Conservation (phyloP, 2,113 vertebrate genomes). For the Myotis yumanensis region DNA sequence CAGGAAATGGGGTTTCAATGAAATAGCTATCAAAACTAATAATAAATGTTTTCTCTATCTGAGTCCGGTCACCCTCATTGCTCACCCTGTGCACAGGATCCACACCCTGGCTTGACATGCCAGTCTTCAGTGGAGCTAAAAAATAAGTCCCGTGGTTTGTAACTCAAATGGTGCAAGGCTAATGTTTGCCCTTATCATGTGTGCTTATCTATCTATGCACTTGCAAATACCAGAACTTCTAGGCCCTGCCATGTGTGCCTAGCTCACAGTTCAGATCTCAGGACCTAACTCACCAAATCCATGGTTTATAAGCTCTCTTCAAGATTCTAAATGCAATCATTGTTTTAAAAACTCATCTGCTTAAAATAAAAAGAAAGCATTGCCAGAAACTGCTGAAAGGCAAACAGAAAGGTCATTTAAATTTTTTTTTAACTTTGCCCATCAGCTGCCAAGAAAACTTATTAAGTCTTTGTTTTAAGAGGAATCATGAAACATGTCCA, state of each 20-base stretch:
- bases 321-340: conserved; percentile 71
- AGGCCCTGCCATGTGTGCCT: background rate
- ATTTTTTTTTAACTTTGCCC: conserved; percentile 73
- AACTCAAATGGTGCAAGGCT: background rate
- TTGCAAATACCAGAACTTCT: background rate
- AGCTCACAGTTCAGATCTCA: conserved; percentile 41
- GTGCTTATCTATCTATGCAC: conserved; percentile 24
- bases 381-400: conserved; percentile 76
- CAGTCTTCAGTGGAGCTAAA: background rate
- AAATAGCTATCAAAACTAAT: conserved; percentile 56
- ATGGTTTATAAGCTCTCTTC: conserved; percentile 56
- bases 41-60: conserved; percentile 43
- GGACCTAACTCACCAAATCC: conserved; percentile 32
- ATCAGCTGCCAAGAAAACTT: conserved; percentile 83
- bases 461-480: conserved; percentile 85
- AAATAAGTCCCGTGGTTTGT: background rate
- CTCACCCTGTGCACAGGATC: background rate
- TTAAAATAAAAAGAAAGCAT: conserved; percentile 79
- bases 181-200: background rate
- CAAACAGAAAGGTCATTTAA: conserved; percentile 68
- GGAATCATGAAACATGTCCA: conserved; percentile 79
- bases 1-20: conserved; percentile 29
- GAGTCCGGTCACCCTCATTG: background rate
- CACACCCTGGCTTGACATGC: background rate
- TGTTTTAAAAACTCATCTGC: conserved; percentile 72